Evolutionary conservation across 2,888 invertebrate species (phyloP), one percentile per base, ranked within the genome.

Genomic region (Apodemia hepburni): DNA sequence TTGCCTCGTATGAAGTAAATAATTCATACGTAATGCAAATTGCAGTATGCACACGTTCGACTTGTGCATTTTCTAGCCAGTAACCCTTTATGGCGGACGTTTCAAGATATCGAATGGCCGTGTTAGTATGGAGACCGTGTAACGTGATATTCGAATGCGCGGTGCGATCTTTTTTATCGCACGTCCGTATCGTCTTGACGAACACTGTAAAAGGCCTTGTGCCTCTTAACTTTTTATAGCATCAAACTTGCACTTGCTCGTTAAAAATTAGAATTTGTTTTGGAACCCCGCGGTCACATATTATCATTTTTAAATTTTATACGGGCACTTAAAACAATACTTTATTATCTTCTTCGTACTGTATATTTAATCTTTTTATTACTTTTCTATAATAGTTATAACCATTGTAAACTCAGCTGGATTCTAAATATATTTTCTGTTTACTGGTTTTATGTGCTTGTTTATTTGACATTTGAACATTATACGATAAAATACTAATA

Each of bases 161-260:
- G 74, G 69, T 76, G 79, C 75, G 78, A 77, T 73, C 72, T 77
- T 85, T 85, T 86, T 86, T 85, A 80, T 82, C 75, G 77, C 73
- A 74, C 71, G 73, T 70, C 75, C 76, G 29, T 75, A 63, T 60
- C 75, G 75, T 73, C 77, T 75, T 77, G 79, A 75, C 78, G 77
- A 76, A 79, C 75, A 76, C 79, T 79, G 75, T 81, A 80, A 79
- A 84, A 81, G 83, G 80, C 73, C 81, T 84, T 75, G 81, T 78
- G 76, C 69, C 74, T 79, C 75, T 75, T 72, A 72, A 73, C 75
- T 85, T 86, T 84, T 85, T 86, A 77, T 78, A 71, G n/a, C 22
- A 27, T 54, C 5, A 27, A 12, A 54, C 54, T 54, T 51, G 51
- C 51, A 51, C 12, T 22, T 54, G 54, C 54, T 54, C 12, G 54